Conservation (phyloP, 2,113 vertebrate genomes). For the Pollachius pollachius region DNA sequence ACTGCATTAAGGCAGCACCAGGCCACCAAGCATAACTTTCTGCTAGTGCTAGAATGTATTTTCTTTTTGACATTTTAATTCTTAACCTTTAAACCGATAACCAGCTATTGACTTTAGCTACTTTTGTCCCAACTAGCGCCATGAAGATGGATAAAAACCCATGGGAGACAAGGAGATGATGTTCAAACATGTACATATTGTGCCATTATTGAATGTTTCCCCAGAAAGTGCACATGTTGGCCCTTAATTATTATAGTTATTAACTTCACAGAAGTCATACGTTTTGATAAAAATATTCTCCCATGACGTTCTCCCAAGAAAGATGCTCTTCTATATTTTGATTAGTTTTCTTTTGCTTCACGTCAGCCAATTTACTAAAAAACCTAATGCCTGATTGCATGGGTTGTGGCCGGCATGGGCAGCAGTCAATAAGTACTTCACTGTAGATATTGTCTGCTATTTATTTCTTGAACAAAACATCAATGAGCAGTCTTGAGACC, state of each 20-base stretch:
- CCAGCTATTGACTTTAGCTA: neutral
- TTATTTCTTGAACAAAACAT: constrained; percentile 1
- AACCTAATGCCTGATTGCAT: neutral
- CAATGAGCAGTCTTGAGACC: constrained; percentile 14
- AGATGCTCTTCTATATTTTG: no score
- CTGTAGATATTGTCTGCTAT: neutral
- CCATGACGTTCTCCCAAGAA: neutral
- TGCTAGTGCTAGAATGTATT: constrained; percentile 18
- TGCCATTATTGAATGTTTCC: neutral
- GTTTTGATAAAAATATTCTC: neutral
- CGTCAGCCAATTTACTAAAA: neutral
- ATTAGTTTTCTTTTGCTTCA: neutral
- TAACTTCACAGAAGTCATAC: neutral
- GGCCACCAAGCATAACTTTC: constrained; percentile 17
- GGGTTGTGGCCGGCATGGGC: neutral
- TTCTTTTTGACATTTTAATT: neutral
- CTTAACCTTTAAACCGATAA: constrained; percentile 7
- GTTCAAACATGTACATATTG: neutral
- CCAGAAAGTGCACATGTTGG: neutral
- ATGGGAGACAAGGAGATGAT: neutral
- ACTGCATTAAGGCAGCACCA: constrained; percentile 16
- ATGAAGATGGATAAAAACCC: neutral
- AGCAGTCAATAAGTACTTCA: neutral
- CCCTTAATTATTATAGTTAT: neutral
- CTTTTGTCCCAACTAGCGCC: neutral